Evolutionary conservation across 2,888 invertebrate genomes (phyloP).

Genomic region (Torymus aiolomorphi): DNA sequence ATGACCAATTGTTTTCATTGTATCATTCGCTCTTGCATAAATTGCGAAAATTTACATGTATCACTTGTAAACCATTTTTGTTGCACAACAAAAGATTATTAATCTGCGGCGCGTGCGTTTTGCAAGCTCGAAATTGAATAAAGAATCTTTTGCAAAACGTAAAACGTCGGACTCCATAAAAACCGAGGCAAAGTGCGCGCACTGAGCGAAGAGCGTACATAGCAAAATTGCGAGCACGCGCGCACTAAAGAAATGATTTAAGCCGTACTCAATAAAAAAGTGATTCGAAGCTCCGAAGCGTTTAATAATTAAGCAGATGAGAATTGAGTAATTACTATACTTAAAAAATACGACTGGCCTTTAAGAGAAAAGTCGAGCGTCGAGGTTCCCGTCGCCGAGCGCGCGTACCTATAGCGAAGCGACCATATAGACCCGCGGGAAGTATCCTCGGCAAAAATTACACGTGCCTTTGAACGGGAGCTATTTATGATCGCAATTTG

Average conservation of each 20-base stretch:
- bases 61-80: constrained; percentile 5
- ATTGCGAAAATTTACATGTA: constrained; percentile 14
- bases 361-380: constrained; percentile 49
- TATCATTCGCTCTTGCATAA: constrained; percentile 25
- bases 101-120: not conserved
- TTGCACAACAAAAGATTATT: constrained; percentile 24
- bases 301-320: constrained; percentile 47
- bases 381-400: not conserved
- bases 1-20: constrained; percentile 20
- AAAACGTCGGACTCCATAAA: too few species aligned
- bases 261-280: constrained; percentile 40
- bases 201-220: too few species aligned
- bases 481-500: constrained; percentile 55
- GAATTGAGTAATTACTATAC: constrained; percentile 53
- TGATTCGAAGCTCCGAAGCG: constrained; percentile 22
- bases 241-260: constrained; percentile 42
- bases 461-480: constrained; percentile 46
- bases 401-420: not conserved
- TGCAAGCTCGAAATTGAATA: too few species aligned
- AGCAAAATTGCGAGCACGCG: not conserved
- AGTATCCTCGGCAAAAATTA: constrained; percentile 44
- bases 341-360: constrained; percentile 44
- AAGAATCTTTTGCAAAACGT: too few species aligned
- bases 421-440: constrained; percentile 14
- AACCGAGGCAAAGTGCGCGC: too few species aligned